Conservation (phyloP, 2,888 invertebrate genomes). For the Acanthosoma haemorrhoidale region DNA sequence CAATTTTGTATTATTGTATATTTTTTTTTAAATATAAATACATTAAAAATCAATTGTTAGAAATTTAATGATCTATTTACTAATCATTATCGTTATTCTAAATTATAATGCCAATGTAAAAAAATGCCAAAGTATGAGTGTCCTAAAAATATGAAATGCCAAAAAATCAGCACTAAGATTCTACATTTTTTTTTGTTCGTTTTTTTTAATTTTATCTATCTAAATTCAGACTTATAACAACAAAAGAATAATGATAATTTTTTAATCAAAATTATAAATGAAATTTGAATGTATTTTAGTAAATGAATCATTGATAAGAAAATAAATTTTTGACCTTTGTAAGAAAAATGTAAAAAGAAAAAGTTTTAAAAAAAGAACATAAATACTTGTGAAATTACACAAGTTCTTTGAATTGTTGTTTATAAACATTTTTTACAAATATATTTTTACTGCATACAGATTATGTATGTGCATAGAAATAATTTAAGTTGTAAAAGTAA, state of each 20-base stretch:
- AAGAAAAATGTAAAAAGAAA: slow-evolving; percentile 16
- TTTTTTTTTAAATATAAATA: background rate
- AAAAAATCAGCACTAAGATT: too few relatives aligned
- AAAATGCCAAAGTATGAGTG: background rate
- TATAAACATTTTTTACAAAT: slow-evolving; percentile 34
- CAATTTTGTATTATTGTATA: slow-evolving; percentile 1
- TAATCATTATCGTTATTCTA: background rate
- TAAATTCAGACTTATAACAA: slow-evolving; percentile 32
- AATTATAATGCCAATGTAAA: background rate
- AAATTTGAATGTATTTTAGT: slow-evolving; percentile 28
- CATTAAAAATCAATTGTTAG: background rate
- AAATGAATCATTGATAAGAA: slow-evolving; percentile 2
- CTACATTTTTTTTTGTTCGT: too few relatives aligned
- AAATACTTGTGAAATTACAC: slow-evolving; percentile 15
- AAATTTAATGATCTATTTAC: background rate
- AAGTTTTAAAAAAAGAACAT: slow-evolving; percentile 13
- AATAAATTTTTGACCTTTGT: slow-evolving; percentile 23
- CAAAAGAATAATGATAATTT: slow-evolving; percentile 12
- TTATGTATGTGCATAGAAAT: slow-evolving; percentile 29
- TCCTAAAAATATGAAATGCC: too few relatives aligned
- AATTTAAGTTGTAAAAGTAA: slow-evolving; percentile 33
- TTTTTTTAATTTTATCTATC: background rate
- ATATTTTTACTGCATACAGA: slow-evolving; percentile 36
- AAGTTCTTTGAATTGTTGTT: slow-evolving; percentile 33
- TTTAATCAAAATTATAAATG: slow-evolving; percentile 23